Base-by-base conservation (phyloP, 2,113 vertebrate species). In the Pyrgilauda ruficollis region DNA sequence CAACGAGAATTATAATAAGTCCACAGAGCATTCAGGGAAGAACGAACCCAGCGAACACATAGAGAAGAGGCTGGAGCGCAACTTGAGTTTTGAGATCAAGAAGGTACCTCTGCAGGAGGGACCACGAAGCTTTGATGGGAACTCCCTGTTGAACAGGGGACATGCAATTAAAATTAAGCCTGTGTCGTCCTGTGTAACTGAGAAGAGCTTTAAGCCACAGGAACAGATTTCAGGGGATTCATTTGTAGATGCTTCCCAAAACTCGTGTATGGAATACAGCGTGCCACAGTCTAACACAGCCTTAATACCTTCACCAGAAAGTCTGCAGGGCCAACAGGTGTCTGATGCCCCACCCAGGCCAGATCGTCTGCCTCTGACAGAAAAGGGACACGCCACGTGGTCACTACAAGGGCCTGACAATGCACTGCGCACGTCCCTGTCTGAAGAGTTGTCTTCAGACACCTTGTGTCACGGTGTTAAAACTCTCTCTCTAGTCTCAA, bases 1-100 rank as follows among this genome's bases (percentile, higher is more conserved):
- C 97, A 99, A 99, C 1, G 98, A 99, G 96, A 99, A 99, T 97
- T 99, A 99, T 31, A 98, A 97, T 96, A 99, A 98, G 61, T 97
- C 98, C 78, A 55, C 97, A 46, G 98, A 98, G 77, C 90, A 96
- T 96, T 68, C 97, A 96, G 84, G 95, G 94, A 98, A 97, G 96
- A 97, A 79, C 3, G 98, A 98, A 63, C 50, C 96, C 66, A 43
- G 97, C 6, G 98, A 98, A 74, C 91, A 73, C 3, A 68, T 94
- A 27, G 99, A 99, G 88, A 98, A 97, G 62, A 98, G 98, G 91
- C 67, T 99, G 41, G 99, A 99, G 93, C 98, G 98, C 89, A 99
- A 99, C 97, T 97, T 99, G 96, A 99, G 98, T 96, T 99, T 99
- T 88, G 99, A 99, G 98, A 99, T 99, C 96, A 99, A 99, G 97